Evolutionary conservation across 2,888 invertebrate genomes (phyloP).

Genomic region (Agrilus cyanescens): DNA sequence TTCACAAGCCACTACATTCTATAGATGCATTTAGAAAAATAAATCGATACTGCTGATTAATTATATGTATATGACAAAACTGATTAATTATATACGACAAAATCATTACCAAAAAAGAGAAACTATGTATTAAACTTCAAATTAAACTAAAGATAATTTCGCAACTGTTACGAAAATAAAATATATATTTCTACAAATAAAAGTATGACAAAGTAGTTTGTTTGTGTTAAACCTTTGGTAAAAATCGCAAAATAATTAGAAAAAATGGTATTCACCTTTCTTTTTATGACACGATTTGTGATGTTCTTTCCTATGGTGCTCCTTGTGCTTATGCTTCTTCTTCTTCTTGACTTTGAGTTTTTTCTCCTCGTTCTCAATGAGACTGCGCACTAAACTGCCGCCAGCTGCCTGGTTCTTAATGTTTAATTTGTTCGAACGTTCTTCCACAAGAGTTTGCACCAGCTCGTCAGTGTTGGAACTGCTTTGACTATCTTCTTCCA

Average conservation of each 20-base stretch:
- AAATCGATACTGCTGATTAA: too few relatives aligned
- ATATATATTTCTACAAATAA: too few relatives aligned
- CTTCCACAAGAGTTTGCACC: conserved; percentile 18
- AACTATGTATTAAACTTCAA: too few relatives aligned
- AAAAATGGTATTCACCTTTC: conserved; percentile 7
- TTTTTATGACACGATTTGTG: conserved; percentile 27
- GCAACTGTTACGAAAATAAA: not conserved
- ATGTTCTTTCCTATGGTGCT: conserved; percentile 19
- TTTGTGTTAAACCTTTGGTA: too few relatives aligned
- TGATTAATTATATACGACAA: too few relatives aligned
- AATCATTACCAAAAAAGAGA: too few relatives aligned
- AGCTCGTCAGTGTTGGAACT: conserved; percentile 19
- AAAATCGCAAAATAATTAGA: too few relatives aligned
- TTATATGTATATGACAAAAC: too few relatives aligned
- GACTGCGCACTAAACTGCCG: not conserved
- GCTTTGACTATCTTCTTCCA: conserved; percentile 6
- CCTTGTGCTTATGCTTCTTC: conserved; percentile 26
- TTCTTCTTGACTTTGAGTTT: conserved; percentile 20
- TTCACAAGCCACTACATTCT: too few relatives aligned
- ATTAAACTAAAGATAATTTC: too few relatives aligned
- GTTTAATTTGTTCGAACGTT: conserved; percentile 16
- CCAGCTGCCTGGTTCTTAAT: not conserved
- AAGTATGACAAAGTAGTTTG: too few relatives aligned
- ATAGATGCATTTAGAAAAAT: too few relatives aligned
- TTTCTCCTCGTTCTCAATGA: conserved; percentile 5